Conservation (phyloP, 2,113 vertebrate genomes). For the Oenanthe oenanthe region DNA sequence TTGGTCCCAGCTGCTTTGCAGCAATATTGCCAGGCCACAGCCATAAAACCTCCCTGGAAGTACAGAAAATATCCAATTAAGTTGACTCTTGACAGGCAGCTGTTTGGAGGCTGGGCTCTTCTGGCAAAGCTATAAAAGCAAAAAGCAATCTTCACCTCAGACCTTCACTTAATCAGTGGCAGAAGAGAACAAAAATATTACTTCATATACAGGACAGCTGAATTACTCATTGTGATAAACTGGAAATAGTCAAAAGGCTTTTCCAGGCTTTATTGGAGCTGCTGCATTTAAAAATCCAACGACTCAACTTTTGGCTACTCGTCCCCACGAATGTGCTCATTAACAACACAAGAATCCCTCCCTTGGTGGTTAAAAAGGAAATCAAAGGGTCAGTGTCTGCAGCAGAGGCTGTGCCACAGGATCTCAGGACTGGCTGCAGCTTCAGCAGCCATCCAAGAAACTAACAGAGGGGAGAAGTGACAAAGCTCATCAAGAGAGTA, state of each 20-base stretch:
- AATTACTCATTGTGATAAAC: background rate
- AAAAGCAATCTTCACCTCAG: slow-evolving; percentile 30
- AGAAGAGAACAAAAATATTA: background rate
- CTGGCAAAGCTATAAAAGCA: slow-evolving; percentile 46
- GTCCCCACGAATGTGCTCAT: background rate
- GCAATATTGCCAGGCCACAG: background rate
- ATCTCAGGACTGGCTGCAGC: background rate
- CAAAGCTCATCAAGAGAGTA: background rate
- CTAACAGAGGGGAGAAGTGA: background rate
- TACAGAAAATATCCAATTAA: background rate
- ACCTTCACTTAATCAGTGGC: slow-evolving; percentile 8
- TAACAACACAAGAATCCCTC: background rate
- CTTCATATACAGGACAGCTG: background rate
- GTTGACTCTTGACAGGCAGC: slow-evolving; percentile 3
- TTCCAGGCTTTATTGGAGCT: background rate
- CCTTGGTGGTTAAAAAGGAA: background rate
- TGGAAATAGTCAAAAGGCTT: background rate
- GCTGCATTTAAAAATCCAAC: background rate
- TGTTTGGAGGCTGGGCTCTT: slow-evolving; percentile 37
- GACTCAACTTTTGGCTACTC: background rate
- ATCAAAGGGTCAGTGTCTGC: background rate
- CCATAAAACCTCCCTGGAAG: slow-evolving; percentile 47
- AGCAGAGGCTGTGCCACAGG: background rate
- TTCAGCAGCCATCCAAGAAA: background rate
- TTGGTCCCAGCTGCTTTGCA: background rate